Evolutionary conservation across 2,888 invertebrate species (phyloP).

Genomic region (Shargacucullia verbasci): DNA sequence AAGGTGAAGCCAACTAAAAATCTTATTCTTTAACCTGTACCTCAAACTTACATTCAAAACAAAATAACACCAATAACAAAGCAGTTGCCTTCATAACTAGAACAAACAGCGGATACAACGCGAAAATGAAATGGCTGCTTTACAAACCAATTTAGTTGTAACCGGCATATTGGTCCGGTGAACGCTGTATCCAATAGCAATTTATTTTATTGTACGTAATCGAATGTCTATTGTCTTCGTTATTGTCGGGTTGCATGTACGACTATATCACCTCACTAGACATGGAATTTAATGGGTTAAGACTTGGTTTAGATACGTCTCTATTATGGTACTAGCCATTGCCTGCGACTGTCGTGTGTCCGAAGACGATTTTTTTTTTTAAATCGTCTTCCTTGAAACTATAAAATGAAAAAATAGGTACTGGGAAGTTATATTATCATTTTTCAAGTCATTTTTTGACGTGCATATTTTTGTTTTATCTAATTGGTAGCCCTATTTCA

Average conservation of each 20-base stretch:
- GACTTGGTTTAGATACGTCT: slow-evolving; percentile 9
- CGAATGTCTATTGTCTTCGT: slow-evolving; percentile 56
- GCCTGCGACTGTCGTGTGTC: too few relatives aligned
- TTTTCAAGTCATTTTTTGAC: too few relatives aligned
- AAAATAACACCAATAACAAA: slow-evolving; percentile 22
- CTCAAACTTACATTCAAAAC: not conserved
- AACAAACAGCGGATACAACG: slow-evolving; percentile 34
- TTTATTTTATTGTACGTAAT: slow-evolving; percentile 60
- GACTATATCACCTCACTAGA: slow-evolving; percentile 45
- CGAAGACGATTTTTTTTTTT: too few relatives aligned
- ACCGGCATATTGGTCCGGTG: slow-evolving; percentile 49
- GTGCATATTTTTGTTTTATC: too few relatives aligned
- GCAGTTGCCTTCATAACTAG: slow-evolving; percentile 31
- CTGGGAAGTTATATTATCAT: too few relatives aligned
- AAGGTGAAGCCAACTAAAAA: too few relatives aligned
- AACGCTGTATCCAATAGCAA: slow-evolving; percentile 54
- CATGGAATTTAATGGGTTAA: slow-evolving; percentile 37
- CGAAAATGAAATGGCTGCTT: slow-evolving; percentile 51
- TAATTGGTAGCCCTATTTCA: too few relatives aligned
- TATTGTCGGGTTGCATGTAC: slow-evolving; percentile 53
- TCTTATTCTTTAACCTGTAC: too few relatives aligned
- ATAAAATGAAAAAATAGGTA: too few relatives aligned
- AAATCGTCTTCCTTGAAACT: too few relatives aligned
- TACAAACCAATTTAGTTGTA: slow-evolving; percentile 57
- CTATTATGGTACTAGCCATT: too few relatives aligned